phyloP scores from a whole-genome alignment of 2,113 vertebrate genomes.

The Sylvia atricapilla region DNA sequence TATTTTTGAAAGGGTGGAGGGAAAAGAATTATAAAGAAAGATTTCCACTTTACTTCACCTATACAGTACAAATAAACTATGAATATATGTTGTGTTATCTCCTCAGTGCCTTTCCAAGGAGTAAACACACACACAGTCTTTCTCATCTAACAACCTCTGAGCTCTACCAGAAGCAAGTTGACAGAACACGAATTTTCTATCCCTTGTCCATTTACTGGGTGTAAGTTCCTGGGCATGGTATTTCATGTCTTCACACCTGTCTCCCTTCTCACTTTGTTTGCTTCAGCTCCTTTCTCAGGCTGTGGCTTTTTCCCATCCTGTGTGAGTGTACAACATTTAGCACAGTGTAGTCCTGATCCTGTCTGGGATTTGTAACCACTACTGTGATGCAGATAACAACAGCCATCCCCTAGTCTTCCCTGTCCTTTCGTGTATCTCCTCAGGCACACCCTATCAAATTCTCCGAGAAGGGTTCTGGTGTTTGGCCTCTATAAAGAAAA shows the following conservation, averaged over 20 bases:
- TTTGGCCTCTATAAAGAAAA: background rate
- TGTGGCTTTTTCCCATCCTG: background rate
- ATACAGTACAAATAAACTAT: conserved; percentile 34
- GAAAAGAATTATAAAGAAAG: background rate
- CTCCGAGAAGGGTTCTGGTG: background rate
- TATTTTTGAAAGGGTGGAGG: background rate
- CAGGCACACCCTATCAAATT: background rate
- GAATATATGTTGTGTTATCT: background rate
- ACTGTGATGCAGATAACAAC: background rate
- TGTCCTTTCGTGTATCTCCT: background rate
- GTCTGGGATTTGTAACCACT: background rate
- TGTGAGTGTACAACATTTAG: background rate
- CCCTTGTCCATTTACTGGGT: background rate
- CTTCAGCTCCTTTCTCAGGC: background rate
- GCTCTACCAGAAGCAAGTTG: background rate
- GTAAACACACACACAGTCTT: background rate
- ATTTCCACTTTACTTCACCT: conserved; percentile 13
- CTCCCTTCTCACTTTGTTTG: background rate
- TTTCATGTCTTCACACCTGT: background rate
- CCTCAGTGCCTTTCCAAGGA: background rate
- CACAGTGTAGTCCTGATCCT: background rate
- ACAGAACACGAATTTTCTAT: background rate
- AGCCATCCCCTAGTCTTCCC: background rate
- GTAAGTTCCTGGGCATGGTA: background rate
- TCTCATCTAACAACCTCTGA: background rate